Conservation (phyloP, 2,797 vertebrate genomes). For the Cacajao melanocephalus region DNA sequence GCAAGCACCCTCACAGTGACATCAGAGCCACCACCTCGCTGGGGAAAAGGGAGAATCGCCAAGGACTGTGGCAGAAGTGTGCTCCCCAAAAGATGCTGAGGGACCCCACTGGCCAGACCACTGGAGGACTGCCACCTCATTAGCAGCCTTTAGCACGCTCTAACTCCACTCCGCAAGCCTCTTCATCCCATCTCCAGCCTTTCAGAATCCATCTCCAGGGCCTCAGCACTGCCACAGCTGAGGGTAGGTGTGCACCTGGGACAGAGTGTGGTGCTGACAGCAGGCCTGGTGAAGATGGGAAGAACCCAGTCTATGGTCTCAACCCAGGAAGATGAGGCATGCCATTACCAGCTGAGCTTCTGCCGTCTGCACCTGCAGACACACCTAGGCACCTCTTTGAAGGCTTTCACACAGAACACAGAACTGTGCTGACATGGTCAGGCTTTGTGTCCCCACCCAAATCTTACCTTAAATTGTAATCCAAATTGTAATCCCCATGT, state of each 20-base stretch:
- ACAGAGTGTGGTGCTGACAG: neutral
- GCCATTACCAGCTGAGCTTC: neutral
- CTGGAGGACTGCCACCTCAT: neutral
- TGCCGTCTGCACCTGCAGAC: neutral
- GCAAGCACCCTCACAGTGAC: neutral
- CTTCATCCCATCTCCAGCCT: neutral
- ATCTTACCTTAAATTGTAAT: neutral
- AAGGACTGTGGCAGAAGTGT: neutral
- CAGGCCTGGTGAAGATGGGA: neutral
- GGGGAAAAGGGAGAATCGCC: neutral
- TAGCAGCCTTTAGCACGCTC: neutral
- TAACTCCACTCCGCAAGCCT: neutral
- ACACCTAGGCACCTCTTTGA: neutral
- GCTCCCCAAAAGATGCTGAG: neutral
- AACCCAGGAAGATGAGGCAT: neutral
- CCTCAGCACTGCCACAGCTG: neutral
- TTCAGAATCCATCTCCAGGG: neutral
- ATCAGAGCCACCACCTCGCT: neutral
- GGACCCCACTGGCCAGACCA: neutral
- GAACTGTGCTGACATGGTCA: neutral
- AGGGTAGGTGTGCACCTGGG: neutral
- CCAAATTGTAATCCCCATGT: neutral
- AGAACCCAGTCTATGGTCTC: neutral
- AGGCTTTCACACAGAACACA: neutral
- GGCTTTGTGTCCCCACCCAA: neutral